Percentiles rank a stretch among this genome's conserved stretches.
These are phyloP conservation scores for Cataglyphis hispanica DNA, from an alignment of 1,140 invertebrate species.

Conservation along the genomic window DNA sequence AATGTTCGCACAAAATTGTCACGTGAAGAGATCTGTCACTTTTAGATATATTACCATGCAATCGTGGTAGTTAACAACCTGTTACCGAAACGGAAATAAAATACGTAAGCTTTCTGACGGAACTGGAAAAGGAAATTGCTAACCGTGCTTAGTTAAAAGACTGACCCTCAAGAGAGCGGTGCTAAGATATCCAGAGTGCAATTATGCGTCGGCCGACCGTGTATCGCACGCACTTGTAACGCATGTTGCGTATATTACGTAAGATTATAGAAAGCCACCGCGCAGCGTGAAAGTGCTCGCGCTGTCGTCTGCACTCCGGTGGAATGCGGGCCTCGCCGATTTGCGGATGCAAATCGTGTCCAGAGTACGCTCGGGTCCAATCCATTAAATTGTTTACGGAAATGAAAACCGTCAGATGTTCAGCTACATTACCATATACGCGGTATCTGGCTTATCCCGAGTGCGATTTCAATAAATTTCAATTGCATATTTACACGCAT, in stretches of 20 bases:
- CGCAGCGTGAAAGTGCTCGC: conserved; percentile 70
- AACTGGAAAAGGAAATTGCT: neutral
- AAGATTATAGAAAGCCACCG: conserved; percentile 76
- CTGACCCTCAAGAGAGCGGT: conserved; percentile 34
- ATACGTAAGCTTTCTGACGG: neutral
- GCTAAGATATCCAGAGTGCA: neutral
- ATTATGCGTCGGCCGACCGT: conserved; percentile 16
- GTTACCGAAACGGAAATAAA: neutral
- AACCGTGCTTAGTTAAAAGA: neutral
- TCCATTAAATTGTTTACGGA: conserved; percentile 20
- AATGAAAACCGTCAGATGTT: neutral
- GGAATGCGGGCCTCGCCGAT: conserved; percentile 40
- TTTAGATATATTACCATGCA: too few relatives aligned
- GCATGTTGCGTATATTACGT: conserved; percentile 68
- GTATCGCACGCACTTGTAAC: conserved; percentile 55
- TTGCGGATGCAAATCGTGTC: conserved; percentile 39
- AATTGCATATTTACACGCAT: too few relatives aligned
- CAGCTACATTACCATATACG: neutral
- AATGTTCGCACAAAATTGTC: too few relatives aligned
- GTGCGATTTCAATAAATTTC: neutral
- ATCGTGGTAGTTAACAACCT: neutral
- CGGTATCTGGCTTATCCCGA: neutral
- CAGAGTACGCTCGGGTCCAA: neutral
- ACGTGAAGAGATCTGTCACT: too few relatives aligned
- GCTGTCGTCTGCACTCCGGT: conserved; percentile 67